Evolutionary conservation across 1,140 invertebrate genomes (phyloP), one percentile per base, ranked within the genome.

Genomic region (Drosophila chauvacae): DNA sequence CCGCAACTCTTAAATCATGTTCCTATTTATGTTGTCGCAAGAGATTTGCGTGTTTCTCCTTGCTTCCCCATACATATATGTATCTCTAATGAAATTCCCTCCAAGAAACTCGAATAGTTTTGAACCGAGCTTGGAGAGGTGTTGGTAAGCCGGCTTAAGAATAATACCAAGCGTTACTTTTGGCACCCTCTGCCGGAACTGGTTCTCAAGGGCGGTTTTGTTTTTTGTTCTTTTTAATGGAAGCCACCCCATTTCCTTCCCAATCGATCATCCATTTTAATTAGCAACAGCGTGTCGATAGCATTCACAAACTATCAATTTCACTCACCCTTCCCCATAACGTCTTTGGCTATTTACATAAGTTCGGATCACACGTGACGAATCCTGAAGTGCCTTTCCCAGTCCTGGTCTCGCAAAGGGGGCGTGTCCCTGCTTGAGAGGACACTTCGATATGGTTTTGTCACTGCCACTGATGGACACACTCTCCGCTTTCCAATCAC

Each of bases 11-110:
- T 91, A 91, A 91, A 91, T 91, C 88, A 91, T 91, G 84, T 80
- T 91, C 82, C 80, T 91, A 91, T 91, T 91, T 91, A 91, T 91
- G 84, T 91, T 91, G 88, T 88, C 88, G 81, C 78, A 91, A 71
- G 79, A 91, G 88, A 91, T 91, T 91, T 91, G 90, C 83, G 88
- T 91, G 79, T 68, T 69, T 51, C 59, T 30, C 70, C 30, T 14
- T 7, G 20, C 45, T 20, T 14, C 33, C 10, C 51, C 35, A 73
- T 20, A 47, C 55, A 48, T 20, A 0, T 13, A 47, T n/a, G 3
- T 35, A 47, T 41, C 37, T 71, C 13, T 51, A 23, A 59, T 77
- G 45, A 60, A 76, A 66, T 60, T 71, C 44, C 60, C 62, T 71
- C 37, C 23, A 64, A 65, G 61, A 26, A 59, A 56, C 42, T 45